Conservation (phyloP, 1,140 invertebrate species). For the Ptiloglossa arizonensis region DNA sequence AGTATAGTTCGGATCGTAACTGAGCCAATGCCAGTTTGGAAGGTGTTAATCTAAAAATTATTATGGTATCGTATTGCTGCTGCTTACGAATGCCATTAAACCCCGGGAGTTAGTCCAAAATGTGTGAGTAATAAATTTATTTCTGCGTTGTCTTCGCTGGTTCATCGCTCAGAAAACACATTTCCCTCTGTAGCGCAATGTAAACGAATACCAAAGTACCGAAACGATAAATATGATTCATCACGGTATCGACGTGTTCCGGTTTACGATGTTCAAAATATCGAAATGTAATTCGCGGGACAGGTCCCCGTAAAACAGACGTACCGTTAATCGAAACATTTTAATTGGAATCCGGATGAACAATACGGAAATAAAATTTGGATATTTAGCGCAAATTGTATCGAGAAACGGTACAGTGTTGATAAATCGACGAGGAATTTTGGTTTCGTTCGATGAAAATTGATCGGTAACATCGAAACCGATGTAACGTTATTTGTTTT, state of each 20-base stretch:
- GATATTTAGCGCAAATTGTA: no score
- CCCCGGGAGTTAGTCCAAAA: slow-evolving; percentile 41
- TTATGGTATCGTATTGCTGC: slow-evolving; percentile 43
- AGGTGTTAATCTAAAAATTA: slow-evolving; percentile 36
- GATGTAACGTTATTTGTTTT: no score
- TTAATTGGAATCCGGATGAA: not conserved
- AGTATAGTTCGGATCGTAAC: not conserved
- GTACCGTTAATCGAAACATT: not conserved
- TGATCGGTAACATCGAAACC: no score
- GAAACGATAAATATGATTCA: slow-evolving; percentile 1
- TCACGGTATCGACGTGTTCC: not conserved
- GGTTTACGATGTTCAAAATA: no score
- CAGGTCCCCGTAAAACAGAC: not conserved
- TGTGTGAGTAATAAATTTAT: slow-evolving; percentile 51
- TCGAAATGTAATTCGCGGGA: not conserved
- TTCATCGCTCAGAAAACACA: slow-evolving; percentile 53
- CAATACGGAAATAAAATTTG: not conserved
- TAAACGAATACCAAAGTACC: slow-evolving; percentile 31
- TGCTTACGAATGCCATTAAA: slow-evolving; percentile 24
- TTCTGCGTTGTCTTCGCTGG: slow-evolving; percentile 40
- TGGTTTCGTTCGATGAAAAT: not conserved
- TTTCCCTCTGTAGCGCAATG: slow-evolving; percentile 29
- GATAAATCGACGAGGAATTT: no score
- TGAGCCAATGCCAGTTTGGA: not conserved
- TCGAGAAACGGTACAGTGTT: no score